Conservation (phyloP, 2,888 invertebrate genomes). For the Aquatica leii region DNA sequence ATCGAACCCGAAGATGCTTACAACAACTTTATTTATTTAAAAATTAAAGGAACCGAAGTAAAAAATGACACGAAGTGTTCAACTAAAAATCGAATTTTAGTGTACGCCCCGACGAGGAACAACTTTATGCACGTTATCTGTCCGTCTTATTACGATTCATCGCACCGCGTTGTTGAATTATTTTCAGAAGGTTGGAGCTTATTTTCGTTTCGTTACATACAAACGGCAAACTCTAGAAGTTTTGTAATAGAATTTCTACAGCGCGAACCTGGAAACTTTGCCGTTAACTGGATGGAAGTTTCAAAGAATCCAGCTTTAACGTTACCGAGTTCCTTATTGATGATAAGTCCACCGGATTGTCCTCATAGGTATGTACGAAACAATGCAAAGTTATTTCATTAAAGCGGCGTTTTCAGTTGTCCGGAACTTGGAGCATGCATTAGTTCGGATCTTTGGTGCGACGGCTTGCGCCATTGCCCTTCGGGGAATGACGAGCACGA, state of each 20-base stretch:
- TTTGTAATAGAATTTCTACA: slow-evolving; percentile 80
- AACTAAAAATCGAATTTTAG: slow-evolving; percentile 75
- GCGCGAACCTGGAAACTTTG: slow-evolving; percentile 76
- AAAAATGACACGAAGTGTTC: slow-evolving; percentile 65
- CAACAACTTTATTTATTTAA: slow-evolving; percentile 75
- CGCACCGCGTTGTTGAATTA: slow-evolving; percentile 67
- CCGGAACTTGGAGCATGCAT: slow-evolving; percentile 85
- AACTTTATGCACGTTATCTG: slow-evolving; percentile 72
- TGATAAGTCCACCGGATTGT: slow-evolving; percentile 71
- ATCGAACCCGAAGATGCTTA: slow-evolving; percentile 77
- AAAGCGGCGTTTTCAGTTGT: slow-evolving; percentile 64
- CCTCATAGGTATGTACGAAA: slow-evolving; percentile 69
- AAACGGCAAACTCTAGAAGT: slow-evolving; percentile 65
- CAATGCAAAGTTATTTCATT: neutral
- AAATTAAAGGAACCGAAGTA: slow-evolving; percentile 67
- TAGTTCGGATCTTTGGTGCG: slow-evolving; percentile 80
- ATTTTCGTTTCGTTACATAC: slow-evolving; percentile 61
- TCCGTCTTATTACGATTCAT: slow-evolving; percentile 63
- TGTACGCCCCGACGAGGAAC: slow-evolving; percentile 75
- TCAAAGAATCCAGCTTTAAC: slow-evolving; percentile 71
- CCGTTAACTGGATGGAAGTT: slow-evolving; percentile 81
- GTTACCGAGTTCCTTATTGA: slow-evolving; percentile 61
- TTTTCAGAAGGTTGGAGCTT: slow-evolving; percentile 71
- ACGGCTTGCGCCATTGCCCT: slow-evolving; percentile 80
- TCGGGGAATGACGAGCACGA: slow-evolving; percentile 84